Base-by-base conservation (phyloP, 2,113 vertebrate species). In the Hyperoodon ampullatus region DNA sequence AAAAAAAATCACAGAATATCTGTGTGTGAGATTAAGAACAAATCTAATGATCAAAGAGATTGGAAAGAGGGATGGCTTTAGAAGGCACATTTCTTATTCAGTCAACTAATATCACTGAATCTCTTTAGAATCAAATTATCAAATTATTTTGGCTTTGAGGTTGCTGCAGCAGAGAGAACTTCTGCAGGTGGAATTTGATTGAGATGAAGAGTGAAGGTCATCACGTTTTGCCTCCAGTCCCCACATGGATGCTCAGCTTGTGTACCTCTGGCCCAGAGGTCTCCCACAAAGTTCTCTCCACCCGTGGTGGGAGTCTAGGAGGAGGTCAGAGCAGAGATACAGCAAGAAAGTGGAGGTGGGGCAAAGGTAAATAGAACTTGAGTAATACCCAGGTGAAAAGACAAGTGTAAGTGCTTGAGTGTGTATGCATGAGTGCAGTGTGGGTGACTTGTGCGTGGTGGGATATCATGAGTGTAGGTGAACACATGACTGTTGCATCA, bases 41-140 rank as follows among this genome's bases (percentile, higher is more conserved):
- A 95, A 98, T 90, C 93, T 97, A 96, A 96, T 96, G 97, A 95
- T 96, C 95, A 97, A 97, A 98, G 93, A 95, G 95, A 44, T 0
- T n/a, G 86, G 92, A 96, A 92, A 82, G 28, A 70, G 84, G 86
- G 61, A n/a, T 0, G 4, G 71, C 75, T 97, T 96, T 28, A 85
- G 90, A 91, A 93, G 97, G 14, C 94, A 72, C 55, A 74, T 96
- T 96, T 98, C 28, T 65, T 97, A 97, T 97, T 78, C 98, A 90
- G 77, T 94, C 83, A 89, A 55, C 85, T 94, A 97, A 24, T 81
- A 96, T 92, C 95, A 71, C 90, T 55, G 68, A 97, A 94, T 95
- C 87, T 89, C 94, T 74, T 93, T 86, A 96, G 96, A 97, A 97
- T 42, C 70, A 85, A 90, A 95, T 97, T 84, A 89, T 96, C 83